Percentiles rank a stretch among this genome's conserved stretches.
Conservation (phyloP, 2,113 vertebrate species). For the Cryptotis parvus region DNA sequence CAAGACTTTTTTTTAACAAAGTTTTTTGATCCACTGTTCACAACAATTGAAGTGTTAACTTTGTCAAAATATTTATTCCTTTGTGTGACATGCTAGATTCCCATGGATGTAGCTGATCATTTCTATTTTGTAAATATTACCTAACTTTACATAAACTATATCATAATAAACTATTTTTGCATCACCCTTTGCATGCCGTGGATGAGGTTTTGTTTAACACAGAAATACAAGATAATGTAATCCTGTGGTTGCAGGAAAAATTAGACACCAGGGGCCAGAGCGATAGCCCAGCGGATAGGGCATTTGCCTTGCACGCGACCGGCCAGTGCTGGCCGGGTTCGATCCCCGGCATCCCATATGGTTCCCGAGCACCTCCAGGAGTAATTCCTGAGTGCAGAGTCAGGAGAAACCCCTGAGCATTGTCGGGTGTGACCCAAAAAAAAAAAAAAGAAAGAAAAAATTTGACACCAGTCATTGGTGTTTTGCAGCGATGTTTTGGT, state of each 20-base stretch:
- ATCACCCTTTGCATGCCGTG: constrained; percentile 83
- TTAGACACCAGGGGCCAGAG: too few species aligned
- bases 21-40: constrained; percentile 62
- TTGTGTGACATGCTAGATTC: constrained; percentile 84
- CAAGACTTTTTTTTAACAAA: constrained; percentile 26
- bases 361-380: too few species aligned
- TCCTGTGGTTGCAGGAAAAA: not conserved
- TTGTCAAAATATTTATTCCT: constrained; percentile 87
- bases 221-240: not conserved
- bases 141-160: constrained; percentile 89
- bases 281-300: too few species aligned
- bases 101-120: constrained; percentile 86
- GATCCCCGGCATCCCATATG: too few species aligned
- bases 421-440: too few species aligned
- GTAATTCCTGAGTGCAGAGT: too few species aligned
- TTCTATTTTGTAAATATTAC: constrained; percentile 91
- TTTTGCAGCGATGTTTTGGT: not conserved
- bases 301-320: too few species aligned
- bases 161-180: constrained; percentile 93
- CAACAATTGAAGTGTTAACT: constrained; percentile 76
- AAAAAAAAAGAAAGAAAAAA: too few species aligned
- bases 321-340: too few species aligned
- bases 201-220: constrained; percentile 59
- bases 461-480: not conserved
- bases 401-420: too few species aligned